Base-by-base conservation (phyloP, 2,888 invertebrate genomes). In the Rhamnusium bicolor region DNA sequence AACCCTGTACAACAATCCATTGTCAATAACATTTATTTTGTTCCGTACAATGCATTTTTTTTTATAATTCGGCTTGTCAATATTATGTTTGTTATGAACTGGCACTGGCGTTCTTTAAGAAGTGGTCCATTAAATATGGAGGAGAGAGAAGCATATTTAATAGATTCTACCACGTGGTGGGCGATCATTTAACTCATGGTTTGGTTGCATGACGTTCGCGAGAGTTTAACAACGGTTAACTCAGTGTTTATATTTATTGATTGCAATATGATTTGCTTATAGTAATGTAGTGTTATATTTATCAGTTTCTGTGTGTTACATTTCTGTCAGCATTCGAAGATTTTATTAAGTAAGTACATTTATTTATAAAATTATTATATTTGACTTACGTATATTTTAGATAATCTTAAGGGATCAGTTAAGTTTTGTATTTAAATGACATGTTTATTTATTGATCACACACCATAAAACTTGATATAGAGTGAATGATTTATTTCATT, bases 131-230 rank as follows among this genome's bases (percentile, higher is more conserved):
- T 7, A 46, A 18, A 7, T 47, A 12, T 8, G 47, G 6, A 32
- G 62, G 62, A 24, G 63, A 63, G 63, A 63, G 63, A 62, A 46
- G 46, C 14, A 18, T 63, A 63, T 63, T 63, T 63, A 63, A 63
- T 18, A 63, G 29, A 63, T 8, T 10, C 51, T 12, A 63, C 16
- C 63, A 63, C 63, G 63, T 63, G 63, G 18, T 49, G 4, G 51
- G 21, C 47, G 19, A 63, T 63, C 63, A 63, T 49, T 63, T 63
- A 63, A 51, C 27, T 16, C 49, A 29, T 27, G 27, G 63, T n/a
- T n/a, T n/a, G n/a, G n/a, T n/a, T 51, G 16, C 27, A 24, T 19
- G 19, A 51, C 19, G 46, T 61, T 6, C 21, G 8, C 46, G 21
- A 21, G 46, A 21, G n/a, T 18, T 47, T 21, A 10, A 3, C 6